phyloP scores from a whole-genome alignment of 2,888 invertebrate species.

The Heterodera filipjevi region DNA sequence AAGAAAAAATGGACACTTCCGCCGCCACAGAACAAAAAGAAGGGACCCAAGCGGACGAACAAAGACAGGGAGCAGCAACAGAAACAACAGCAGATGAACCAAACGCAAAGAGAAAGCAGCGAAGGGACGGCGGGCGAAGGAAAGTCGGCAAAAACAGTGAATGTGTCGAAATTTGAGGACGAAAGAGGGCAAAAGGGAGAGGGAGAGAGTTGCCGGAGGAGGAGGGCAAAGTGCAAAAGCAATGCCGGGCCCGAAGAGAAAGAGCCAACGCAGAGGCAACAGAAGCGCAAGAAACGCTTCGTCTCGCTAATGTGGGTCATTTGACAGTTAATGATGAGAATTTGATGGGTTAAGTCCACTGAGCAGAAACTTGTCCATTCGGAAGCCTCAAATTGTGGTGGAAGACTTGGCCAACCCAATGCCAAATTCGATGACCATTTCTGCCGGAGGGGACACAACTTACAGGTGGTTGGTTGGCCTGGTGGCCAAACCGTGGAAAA shows the following conservation, averaged over 20 bases:
- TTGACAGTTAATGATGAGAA: not conserved
- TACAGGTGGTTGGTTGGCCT: constrained; percentile 47
- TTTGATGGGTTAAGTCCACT: constrained; percentile 39
- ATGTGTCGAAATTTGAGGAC: not conserved
- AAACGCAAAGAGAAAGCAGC: not conserved
- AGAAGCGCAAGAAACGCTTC: not conserved
- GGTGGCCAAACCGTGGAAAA: too few species aligned
- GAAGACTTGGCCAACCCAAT: constrained; percentile 55
- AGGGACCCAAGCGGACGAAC: not conserved
- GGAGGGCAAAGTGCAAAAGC: not conserved
- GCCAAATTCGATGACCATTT: constrained; percentile 54
- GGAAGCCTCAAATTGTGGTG: constrained; percentile 62
- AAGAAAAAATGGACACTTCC: constrained; percentile 59
- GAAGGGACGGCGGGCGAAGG: not conserved
- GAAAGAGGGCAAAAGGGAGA: not conserved
- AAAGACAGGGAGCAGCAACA: constrained; percentile 32
- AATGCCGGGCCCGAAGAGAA: not conserved
- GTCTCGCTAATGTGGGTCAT: not conserved
- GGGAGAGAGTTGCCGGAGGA: not conserved
- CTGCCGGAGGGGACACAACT: constrained; percentile 61
- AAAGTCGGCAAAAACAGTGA: not conserved
- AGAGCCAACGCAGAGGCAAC: not conserved
- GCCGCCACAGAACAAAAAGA: constrained; percentile 35
- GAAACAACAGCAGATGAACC: constrained; percentile 46
- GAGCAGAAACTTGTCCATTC: constrained; percentile 54